Percentiles rank a stretch among this genome's conserved stretches.
Evolutionary conservation across 2,797 vertebrate species (phyloP).

Genomic region (Jordanella pulchra): DNA sequence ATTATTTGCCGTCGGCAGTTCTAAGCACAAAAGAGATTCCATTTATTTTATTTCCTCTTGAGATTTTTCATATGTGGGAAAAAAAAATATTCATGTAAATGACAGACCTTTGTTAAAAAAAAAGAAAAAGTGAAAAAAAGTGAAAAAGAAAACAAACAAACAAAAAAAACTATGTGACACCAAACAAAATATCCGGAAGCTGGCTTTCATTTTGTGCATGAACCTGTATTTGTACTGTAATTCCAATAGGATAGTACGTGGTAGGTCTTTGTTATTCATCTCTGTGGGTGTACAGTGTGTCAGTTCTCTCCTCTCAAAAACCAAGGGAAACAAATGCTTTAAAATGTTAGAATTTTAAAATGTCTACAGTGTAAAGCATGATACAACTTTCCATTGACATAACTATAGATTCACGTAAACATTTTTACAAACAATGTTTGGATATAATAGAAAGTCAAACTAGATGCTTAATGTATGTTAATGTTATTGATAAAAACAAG

Average conservation of each 20-base stretch:
- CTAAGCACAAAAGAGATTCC: constrained; percentile 49
- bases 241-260: constrained; percentile 70
- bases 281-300: constrained; percentile 60
- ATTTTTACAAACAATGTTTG: constrained; percentile 9
- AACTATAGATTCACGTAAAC: constrained; percentile 22
- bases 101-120: constrained; percentile 75
- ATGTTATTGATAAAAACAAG: no score
- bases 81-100: constrained; percentile 59
- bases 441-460: background rate
- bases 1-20: constrained; percentile 27
- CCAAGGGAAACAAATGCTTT: constrained; percentile 49
- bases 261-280: constrained; percentile 60
- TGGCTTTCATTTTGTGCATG: constrained; percentile 85
- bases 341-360: constrained; percentile 36
- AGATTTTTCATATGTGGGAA: constrained; percentile 17
- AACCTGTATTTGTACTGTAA: constrained; percentile 82
- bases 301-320: constrained; percentile 34
- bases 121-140: background rate
- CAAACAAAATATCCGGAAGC: constrained; percentile 81
- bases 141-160: constrained; percentile 53
- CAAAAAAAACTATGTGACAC: constrained; percentile 65
- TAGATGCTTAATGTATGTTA: no score
- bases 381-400: constrained; percentile 40
- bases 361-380: constrained; percentile 35
- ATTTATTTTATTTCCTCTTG: constrained; percentile 47